Evolutionary conservation across 2,888 invertebrate species (phyloP).

Genomic region (Uropetala carovei): DNA sequence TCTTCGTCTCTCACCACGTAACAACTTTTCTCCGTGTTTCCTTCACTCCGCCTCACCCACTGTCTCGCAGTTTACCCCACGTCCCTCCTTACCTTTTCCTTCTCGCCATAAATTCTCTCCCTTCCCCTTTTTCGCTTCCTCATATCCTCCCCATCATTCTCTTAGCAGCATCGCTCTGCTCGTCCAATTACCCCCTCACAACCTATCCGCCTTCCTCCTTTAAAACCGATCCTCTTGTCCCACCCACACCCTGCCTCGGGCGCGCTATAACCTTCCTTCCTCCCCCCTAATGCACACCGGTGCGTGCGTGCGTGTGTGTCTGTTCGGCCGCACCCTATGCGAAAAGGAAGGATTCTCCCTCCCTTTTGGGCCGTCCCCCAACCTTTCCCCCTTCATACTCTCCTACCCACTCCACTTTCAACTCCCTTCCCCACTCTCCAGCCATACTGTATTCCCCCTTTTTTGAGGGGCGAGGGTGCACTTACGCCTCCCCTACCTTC

Average conservation of each 20-base stretch:
- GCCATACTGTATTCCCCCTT: no score
- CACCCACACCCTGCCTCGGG: neutral
- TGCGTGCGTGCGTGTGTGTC: conserved; percentile 1
- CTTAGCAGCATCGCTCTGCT: neutral
- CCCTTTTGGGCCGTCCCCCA: no score
- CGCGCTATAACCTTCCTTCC: neutral
- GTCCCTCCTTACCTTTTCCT: neutral
- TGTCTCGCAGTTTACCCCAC: neutral
- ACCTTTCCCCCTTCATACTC: neutral
- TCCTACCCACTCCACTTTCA: no score
- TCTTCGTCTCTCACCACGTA: neutral
- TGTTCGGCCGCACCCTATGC: neutral
- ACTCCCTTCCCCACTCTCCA: no score
- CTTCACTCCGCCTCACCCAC: neutral
- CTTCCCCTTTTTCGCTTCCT: neutral
- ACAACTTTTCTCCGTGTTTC: neutral
- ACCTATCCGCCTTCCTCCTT: neutral
- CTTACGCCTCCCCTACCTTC: neutral
- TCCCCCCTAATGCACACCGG: conserved; percentile 17
- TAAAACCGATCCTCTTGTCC: neutral
- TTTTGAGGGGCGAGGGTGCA: no score
- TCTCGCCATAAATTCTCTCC: neutral
- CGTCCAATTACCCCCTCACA: conserved; percentile 20
- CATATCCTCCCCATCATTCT: neutral
- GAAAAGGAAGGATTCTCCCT: neutral